These are phyloP conservation scores for Mobula birostris DNA, from an alignment of 2,113 vertebrate genomes.

Conservation along the genomic window DNA sequence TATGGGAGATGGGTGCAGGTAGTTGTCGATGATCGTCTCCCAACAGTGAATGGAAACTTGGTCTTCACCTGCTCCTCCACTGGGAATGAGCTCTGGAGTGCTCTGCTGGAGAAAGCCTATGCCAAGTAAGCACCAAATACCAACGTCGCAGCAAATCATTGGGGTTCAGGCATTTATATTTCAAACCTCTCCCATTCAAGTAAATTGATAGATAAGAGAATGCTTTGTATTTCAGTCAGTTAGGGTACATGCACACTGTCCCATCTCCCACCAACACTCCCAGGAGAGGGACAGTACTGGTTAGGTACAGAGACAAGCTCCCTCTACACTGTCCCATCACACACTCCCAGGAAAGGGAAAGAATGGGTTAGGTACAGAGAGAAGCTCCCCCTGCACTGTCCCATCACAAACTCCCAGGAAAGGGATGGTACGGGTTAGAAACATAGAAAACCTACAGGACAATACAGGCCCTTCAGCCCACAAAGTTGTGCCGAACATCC, in stretches of 20 bases:
- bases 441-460: too few species aligned
- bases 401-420: too few species aligned
- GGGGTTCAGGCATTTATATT: neutral
- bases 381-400: too few species aligned
- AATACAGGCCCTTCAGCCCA: too few species aligned
- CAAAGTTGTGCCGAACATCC: too few species aligned
- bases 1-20: conserved; percentile 75
- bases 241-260: neutral
- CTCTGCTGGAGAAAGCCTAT: conserved; percentile 1
- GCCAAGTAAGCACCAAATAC: neutral
- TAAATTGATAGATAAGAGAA: neutral
- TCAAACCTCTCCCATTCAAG: neutral
- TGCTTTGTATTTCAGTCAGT: neutral
- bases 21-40: conserved; percentile 68
- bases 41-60: conserved; percentile 58
- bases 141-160: neutral
- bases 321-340: neutral
- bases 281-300: neutral
- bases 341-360: too few species aligned
- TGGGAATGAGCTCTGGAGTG: conserved; percentile 52
- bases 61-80: conserved; percentile 66
- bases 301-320: neutral
- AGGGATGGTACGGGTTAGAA: too few species aligned
- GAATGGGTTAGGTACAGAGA: too few species aligned
- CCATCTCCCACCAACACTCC: neutral